Evolutionary conservation across 2,888 invertebrate species (phyloP).

Genomic region (Leucophora obtusa): DNA sequence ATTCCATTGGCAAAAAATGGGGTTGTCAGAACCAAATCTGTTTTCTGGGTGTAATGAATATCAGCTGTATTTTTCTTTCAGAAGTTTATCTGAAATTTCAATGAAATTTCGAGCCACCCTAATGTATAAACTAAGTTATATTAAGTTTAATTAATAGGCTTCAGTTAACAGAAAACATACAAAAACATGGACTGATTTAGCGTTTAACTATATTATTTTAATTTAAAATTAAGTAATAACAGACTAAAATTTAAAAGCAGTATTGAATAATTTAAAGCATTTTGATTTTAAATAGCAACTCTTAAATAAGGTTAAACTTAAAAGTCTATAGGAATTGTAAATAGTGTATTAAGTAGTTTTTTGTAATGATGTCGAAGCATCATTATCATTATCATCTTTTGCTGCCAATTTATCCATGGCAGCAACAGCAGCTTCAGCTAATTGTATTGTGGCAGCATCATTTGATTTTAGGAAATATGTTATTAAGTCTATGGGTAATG

Average conservation of each 20-base stretch:
- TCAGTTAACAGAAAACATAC: neutral
- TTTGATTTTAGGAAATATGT: slow-evolving; percentile 86
- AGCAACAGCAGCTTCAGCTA: slow-evolving; percentile 62
- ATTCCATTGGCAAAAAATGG: too few relatives aligned
- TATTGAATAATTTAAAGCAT: slow-evolving; percentile 6
- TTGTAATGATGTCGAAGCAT: slow-evolving; percentile 12
- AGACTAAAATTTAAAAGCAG: neutral
- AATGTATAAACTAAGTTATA: neutral
- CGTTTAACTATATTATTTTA: neutral
- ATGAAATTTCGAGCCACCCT: neutral
- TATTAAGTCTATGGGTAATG: slow-evolving; percentile 88
- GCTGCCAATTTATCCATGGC: slow-evolving; percentile 46
- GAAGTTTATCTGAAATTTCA: too few relatives aligned
- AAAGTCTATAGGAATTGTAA: neutral
- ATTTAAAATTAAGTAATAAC: neutral
- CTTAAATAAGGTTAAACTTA: neutral
- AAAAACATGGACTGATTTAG: neutral
- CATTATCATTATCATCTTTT: slow-evolving; percentile 17
- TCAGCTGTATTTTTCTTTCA: too few relatives aligned
- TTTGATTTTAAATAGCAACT: neutral
- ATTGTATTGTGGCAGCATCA: slow-evolving; percentile 72
- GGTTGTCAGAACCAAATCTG: too few relatives aligned
- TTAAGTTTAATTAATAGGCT: neutral
- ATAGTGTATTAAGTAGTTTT: slow-evolving; percentile 27
- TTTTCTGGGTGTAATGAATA: too few relatives aligned